Base-by-base conservation (phyloP, 2,888 invertebrate genomes). In the Glyphotaelius pellucidus region DNA sequence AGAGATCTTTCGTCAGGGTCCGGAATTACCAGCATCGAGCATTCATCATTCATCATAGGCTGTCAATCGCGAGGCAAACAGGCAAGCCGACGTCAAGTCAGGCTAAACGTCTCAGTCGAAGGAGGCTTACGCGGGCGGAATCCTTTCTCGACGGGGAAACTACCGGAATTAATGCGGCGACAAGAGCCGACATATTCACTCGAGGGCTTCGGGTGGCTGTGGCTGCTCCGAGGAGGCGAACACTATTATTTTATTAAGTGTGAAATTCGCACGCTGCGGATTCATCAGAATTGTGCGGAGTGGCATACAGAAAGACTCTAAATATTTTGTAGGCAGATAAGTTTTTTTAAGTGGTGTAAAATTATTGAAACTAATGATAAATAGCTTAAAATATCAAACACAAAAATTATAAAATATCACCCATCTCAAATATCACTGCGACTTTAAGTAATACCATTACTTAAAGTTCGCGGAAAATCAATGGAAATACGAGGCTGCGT, bases 81-180 rank as follows among this genome's bases (percentile, higher is more conserved):
- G 79, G 88, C 67, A 31, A 89, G 30, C 31, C 89, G 89, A 35
- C 35, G 84, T 85, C 84, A 35, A n/a, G 38, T 32, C 32, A 47
- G 85, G 85, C 47, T 42, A 42, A 15, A 86, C 85, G 35, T 30
- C 85, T 30, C 85, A 86, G 85, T 83, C 83, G 42, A 86, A 42
- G 47, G 38, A 42, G 85, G 85, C 42, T 86, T 86, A 86, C 38
- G 85, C n/a, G n/a, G 85, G 47, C 35, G 85, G n/a, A 86, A 42
- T 42, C 42, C 42, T 42, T 86, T 42, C 42, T 42, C 38, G 85
- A n/a, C 42, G 30, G 85, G 85, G 42, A 30, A 86, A 85, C 19
- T 38, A 42, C 85, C 38, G 85, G 85, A 86, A 86, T 86, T 42
- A 86, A 86, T 86, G 85, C 42, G 38, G 85, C 85, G 85, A n/a